Conservation (phyloP, 2,113 vertebrate species). For the Carlito syrichta region DNA sequence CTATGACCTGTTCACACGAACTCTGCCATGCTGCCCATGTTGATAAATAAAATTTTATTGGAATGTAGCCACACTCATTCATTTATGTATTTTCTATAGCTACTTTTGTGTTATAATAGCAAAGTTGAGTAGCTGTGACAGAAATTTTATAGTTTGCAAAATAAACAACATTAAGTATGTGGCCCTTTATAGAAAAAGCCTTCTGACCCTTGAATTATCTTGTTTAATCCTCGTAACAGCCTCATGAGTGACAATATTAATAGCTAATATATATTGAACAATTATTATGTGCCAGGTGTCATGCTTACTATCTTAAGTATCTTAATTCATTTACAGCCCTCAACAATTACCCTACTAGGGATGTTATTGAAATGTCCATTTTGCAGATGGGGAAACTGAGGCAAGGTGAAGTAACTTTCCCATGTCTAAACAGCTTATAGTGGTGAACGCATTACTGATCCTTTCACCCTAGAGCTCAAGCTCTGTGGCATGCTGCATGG, state of each 20-base stretch:
- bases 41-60: neutral
- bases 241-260: neutral
- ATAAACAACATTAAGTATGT: neutral
- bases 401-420: neutral
- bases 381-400: neutral
- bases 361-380: neutral
- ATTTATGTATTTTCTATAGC: neutral
- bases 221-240: neutral
- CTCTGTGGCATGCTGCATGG: neutral
- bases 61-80: neutral
- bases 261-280: neutral
- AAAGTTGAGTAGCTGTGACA: neutral
- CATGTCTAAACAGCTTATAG: neutral
- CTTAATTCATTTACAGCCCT: neutral
- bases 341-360: neutral
- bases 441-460: too few relatives aligned
- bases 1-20: neutral
- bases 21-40: neutral
- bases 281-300: neutral
- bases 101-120: neutral
- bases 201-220: neutral
- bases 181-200: neutral
- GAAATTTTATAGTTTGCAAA: neutral
- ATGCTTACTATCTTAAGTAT: neutral
- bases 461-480: neutral